Percentiles rank a stretch among this genome's conserved stretches.
phyloP scores from a whole-genome alignment of 2,888 invertebrate species.

The Thysanoteuthis rhombus region DNA sequence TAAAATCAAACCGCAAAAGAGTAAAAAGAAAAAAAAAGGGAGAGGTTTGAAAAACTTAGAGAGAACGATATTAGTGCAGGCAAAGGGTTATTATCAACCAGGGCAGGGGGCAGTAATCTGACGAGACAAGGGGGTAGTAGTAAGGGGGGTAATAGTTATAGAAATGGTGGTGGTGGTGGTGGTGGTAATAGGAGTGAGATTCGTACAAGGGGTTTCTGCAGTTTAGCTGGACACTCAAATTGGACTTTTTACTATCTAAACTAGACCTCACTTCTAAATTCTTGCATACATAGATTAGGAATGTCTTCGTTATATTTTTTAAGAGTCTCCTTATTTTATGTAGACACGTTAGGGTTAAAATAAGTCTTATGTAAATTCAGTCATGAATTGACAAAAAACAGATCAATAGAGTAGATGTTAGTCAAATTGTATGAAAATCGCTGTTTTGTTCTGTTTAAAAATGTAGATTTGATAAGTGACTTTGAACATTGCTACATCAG shows the following conservation, averaged over 20 bases:
- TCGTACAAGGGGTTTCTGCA: neutral
- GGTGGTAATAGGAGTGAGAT: neutral
- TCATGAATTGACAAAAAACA: neutral
- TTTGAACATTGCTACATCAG: neutral
- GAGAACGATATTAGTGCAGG: neutral
- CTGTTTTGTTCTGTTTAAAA: neutral
- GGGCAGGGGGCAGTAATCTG: constrained; percentile 12
- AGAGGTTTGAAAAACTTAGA: neutral
- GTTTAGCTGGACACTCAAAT: neutral
- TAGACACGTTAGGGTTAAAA: neutral
- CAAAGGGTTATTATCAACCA: neutral
- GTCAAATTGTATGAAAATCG: neutral
- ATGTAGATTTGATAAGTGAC: neutral
- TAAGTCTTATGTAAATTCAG: neutral
- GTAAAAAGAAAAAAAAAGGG: neutral
- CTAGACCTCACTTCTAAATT: neutral
- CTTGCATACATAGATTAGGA: neutral
- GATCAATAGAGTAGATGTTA: neutral
- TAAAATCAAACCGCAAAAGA: neutral
- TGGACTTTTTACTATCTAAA: neutral
- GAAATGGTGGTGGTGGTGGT: neutral
- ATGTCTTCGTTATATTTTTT: neutral
- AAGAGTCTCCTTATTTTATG: neutral
- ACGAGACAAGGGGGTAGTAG: neutral
- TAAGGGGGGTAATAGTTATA: constrained; percentile 12